Evolutionary conservation across 2,113 vertebrate genomes (phyloP).

Genomic region (Lampris megalopsis): DNA sequence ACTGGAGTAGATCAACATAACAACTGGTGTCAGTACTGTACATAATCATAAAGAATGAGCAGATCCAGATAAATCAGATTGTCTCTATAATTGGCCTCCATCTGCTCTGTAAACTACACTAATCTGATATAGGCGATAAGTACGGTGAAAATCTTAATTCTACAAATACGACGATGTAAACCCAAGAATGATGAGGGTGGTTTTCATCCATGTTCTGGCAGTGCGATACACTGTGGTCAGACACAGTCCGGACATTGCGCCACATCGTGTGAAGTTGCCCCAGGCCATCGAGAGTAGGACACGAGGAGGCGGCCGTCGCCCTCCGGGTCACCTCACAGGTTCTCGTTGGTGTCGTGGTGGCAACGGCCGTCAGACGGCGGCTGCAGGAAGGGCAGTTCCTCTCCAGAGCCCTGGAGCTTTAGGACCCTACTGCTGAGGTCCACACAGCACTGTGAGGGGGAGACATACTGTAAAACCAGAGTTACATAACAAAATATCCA

Average conservation of each 20-base stretch:
- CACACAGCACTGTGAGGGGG: slow-evolving; percentile 85
- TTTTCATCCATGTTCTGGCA: slow-evolving; percentile 58
- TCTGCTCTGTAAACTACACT: slow-evolving; percentile 44
- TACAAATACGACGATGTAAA: slow-evolving; percentile 75
- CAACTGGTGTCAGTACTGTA: slow-evolving; percentile 15
- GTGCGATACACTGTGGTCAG: slow-evolving; percentile 43
- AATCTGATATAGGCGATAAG: slow-evolving; percentile 59
- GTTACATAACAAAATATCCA: neutral
- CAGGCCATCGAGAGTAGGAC: slow-evolving; percentile 1
- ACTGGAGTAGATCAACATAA: slow-evolving; percentile 31
- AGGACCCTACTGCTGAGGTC: slow-evolving; percentile 87
- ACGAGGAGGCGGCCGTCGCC: slow-evolving; percentile 12
- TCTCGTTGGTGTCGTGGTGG: slow-evolving; percentile 81
- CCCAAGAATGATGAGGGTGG: slow-evolving; percentile 33
- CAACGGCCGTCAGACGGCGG: slow-evolving; percentile 61
- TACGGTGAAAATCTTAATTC: slow-evolving; percentile 48
- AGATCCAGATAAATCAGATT: slow-evolving; percentile 20
- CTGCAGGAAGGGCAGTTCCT: slow-evolving; percentile 90
- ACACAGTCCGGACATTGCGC: slow-evolving; percentile 54
- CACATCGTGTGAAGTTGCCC: slow-evolving; percentile 16
- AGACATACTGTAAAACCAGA: slow-evolving; percentile 3
- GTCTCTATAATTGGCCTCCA: slow-evolving; percentile 5
- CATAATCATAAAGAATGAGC: slow-evolving; percentile 45
- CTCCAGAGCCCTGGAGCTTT: slow-evolving; percentile 79
- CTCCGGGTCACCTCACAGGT: slow-evolving; percentile 73